A percentile compares a stretch with the other conserved stretches of the same genome.
Conservation (phyloP, 2,113 vertebrate genomes). For the Pseudorectes ferrugineus region DNA sequence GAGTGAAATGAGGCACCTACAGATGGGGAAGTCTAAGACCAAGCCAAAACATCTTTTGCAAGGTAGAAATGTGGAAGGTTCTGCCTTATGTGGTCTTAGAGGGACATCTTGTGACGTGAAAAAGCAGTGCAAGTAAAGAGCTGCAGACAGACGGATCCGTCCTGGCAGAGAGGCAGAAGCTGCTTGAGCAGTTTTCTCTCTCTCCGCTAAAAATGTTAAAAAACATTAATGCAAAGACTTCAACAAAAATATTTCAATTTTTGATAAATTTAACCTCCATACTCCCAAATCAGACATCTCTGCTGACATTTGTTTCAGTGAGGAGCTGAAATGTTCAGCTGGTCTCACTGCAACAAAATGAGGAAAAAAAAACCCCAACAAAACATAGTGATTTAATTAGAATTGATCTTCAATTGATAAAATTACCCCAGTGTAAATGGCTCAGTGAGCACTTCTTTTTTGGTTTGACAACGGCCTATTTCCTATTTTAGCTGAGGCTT, state of each 20-base stretch:
- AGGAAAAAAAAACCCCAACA: rapidly evolving
- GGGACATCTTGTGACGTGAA: background rate
- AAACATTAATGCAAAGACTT: background rate
- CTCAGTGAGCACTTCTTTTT: background rate
- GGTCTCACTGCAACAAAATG: background rate
- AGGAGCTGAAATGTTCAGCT: background rate
- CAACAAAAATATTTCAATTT: background rate
- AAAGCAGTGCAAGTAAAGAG: background rate
- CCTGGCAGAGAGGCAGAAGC: background rate
- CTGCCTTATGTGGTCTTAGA: background rate
- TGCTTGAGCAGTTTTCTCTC: background rate
- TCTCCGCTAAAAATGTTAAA: background rate
- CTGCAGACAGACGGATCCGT: rapidly evolving
- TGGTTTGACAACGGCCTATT: background rate
- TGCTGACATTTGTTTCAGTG: background rate
- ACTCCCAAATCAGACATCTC: background rate
- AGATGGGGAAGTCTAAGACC: background rate
- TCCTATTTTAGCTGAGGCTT: rapidly evolving
- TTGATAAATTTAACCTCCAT: background rate
- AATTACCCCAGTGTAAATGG: background rate
- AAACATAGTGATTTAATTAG: background rate
- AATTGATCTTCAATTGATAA: background rate
- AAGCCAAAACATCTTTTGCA: background rate
- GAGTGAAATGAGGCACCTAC: background rate
- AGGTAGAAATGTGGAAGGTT: background rate